Evolutionary conservation across 2,888 invertebrate species (phyloP).

Genomic region (Drosophila paramelanica): DNA sequence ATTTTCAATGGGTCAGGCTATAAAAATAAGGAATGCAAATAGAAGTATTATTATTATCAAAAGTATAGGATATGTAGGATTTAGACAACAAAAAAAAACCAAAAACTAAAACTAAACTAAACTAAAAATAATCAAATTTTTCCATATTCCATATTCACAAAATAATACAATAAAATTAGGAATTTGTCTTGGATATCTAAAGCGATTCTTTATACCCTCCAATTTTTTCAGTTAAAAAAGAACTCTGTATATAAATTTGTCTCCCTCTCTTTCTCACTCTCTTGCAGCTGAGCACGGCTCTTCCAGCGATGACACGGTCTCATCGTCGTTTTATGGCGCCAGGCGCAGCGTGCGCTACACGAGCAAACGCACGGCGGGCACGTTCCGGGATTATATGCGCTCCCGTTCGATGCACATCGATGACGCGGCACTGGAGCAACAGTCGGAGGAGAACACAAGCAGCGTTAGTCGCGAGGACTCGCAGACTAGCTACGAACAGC

Average conservation of each 20-base stretch:
- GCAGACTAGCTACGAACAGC: conserved; percentile 80
- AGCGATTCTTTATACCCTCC: not conserved
- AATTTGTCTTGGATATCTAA: too few species aligned
- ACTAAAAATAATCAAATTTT: too few species aligned
- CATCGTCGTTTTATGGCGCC: conserved; percentile 85
- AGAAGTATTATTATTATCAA: too few species aligned
- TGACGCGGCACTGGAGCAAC: conserved; percentile 80
- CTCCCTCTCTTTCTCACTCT: not conserved
- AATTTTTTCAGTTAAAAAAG: too few species aligned
- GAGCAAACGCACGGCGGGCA: conserved; percentile 85
- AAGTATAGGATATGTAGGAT: too few species aligned
- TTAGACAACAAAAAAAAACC: too few species aligned
- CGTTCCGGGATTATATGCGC: conserved; percentile 84
- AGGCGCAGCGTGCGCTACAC: conserved; percentile 85
- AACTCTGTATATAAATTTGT: too few species aligned
- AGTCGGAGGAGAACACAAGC: conserved; percentile 82
- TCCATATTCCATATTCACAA: too few species aligned
- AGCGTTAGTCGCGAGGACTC: conserved; percentile 82
- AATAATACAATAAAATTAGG: too few species aligned
- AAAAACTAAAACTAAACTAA: too few species aligned
- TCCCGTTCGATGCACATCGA: conserved; percentile 84
- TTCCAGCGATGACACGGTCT: conserved; percentile 85
- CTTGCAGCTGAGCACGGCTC: conserved; percentile 80
- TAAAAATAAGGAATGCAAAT: too few species aligned
- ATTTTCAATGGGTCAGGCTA: too few species aligned